Evolutionary conservation across 2,888 invertebrate genomes (phyloP).

Genomic region (Margaritifera margaritifera): DNA sequence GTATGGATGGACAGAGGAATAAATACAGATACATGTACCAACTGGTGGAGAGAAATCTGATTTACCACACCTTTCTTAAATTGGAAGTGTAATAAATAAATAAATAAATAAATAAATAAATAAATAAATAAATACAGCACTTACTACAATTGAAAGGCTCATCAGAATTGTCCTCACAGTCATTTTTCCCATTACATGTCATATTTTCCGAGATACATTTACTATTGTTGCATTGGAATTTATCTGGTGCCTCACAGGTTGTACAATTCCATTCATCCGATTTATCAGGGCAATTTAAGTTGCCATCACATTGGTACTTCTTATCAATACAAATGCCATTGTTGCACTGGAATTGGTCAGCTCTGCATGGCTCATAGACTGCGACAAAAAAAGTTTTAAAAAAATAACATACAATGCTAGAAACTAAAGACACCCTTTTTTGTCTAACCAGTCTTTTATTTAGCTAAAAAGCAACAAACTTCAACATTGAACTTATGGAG

Average conservation of each 20-base stretch:
- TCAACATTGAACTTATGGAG: too few species aligned
- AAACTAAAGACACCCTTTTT: too few species aligned
- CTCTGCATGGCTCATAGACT: constrained; percentile 74
- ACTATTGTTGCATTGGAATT: constrained; percentile 53
- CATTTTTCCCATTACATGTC: constrained; percentile 54
- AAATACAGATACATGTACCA: too few species aligned
- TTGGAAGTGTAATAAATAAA: not conserved
- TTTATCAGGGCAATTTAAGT: constrained; percentile 58
- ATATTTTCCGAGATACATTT: constrained; percentile 55
- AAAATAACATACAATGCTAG: not conserved
- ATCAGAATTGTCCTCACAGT: constrained; percentile 64
- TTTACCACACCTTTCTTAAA: not conserved
- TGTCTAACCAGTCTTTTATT: too few species aligned
- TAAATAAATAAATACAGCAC: constrained; percentile 20
- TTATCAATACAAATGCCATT: constrained; percentile 81
- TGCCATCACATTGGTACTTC: constrained; percentile 82
- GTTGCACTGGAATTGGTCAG: constrained; percentile 80
- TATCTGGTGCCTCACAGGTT: constrained; percentile 30
- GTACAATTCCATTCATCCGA: constrained; percentile 62
- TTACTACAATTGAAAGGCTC: constrained; percentile 61
- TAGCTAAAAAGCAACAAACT: too few species aligned
- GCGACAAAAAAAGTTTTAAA: constrained; percentile 7
- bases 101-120: not conserved
- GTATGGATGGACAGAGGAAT: too few species aligned
- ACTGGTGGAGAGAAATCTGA: not conserved